Conservation (phyloP, 1,140 invertebrate genomes). For the Hesperophylax magnus region DNA sequence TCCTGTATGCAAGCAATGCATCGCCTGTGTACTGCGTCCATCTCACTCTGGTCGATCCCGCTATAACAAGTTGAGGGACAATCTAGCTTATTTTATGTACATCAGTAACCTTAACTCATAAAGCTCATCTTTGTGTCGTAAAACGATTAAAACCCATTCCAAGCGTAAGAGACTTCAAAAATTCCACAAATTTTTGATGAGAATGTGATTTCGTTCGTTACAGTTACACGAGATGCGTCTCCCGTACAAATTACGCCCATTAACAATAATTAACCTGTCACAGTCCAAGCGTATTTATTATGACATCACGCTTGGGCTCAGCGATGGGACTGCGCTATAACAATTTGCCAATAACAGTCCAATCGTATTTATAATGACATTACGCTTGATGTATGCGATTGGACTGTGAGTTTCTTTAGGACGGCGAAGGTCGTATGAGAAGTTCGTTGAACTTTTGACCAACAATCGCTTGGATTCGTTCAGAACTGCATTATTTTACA, state of each 20-base stretch:
- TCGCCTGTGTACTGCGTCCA: too few species aligned
- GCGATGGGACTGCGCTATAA: constrained; percentile 4
- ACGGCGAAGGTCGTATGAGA: constrained; percentile 1
- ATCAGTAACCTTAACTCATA: neutral
- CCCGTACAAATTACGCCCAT: constrained; percentile 9
- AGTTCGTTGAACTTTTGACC: constrained; percentile 27
- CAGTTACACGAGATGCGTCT: constrained; percentile 17
- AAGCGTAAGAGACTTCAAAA: neutral
- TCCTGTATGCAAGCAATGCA: too few species aligned
- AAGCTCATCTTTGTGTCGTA: neutral
- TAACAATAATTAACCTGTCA: neutral
- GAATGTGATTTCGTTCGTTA: neutral
- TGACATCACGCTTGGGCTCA: neutral
- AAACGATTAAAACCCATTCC: constrained; percentile 7
- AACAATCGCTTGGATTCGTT: neutral
- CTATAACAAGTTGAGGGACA: too few species aligned
- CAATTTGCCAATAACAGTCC: neutral
- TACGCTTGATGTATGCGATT: neutral
- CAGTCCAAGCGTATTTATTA: neutral
- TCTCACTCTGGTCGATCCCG: too few species aligned
- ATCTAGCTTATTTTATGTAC: too few species aligned
- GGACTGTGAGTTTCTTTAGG: neutral
- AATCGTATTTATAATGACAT: neutral
- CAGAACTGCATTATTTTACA: constrained; percentile 13
- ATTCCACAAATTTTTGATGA: neutral